Evolutionary conservation across 2,797 vertebrate genomes (phyloP).

Genomic region (Halcyon chelicuti): DNA sequence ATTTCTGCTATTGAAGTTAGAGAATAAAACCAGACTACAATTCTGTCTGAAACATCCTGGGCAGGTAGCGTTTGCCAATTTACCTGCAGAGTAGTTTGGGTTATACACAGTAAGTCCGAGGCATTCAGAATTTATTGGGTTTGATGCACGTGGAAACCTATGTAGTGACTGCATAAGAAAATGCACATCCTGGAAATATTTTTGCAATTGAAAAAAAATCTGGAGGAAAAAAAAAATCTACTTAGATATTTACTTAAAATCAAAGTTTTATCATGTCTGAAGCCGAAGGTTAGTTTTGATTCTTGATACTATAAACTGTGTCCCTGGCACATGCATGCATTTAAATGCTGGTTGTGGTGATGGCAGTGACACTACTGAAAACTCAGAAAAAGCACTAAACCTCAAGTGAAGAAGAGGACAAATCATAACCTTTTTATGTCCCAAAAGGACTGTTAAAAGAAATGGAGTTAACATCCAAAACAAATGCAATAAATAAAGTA

Average conservation of each 20-base stretch:
- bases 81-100: background rate
- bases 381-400: background rate
- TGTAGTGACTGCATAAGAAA: background rate
- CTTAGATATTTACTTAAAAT: background rate
- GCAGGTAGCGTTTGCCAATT: background rate
- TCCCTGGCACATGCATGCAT: background rate
- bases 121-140: background rate
- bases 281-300: background rate
- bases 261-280: background rate
- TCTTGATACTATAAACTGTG: background rate
- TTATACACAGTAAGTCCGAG: background rate
- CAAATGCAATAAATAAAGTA: background rate
- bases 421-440: background rate
- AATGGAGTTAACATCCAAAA: background rate
- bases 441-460: background rate
- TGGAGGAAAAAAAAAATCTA: background rate
- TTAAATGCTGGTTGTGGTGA: background rate
- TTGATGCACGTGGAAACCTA: background rate
- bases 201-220: background rate
- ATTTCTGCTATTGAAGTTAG: background rate
- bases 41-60: background rate
- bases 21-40: background rate
- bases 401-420: background rate
- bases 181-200: background rate
- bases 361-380: background rate